Conservation (phyloP, 2,797 vertebrate genomes). For the Corythornis leucogaster region DNA sequence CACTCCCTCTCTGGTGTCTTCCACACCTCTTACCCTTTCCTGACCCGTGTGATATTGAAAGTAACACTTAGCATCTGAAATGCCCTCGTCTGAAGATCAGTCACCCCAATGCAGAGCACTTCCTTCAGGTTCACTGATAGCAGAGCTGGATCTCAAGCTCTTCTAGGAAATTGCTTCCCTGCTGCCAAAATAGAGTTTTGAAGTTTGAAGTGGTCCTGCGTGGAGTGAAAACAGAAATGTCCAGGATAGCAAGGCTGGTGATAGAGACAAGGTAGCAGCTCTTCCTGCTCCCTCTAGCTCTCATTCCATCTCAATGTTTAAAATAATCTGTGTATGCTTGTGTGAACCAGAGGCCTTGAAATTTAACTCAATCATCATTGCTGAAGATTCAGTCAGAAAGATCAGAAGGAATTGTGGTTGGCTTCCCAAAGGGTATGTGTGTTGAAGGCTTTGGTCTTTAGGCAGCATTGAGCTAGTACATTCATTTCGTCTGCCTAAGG, state of each 20-base stretch:
- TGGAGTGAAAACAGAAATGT: not conserved
- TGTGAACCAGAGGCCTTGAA: not conserved
- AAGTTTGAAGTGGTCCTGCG: not conserved
- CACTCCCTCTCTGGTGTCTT: not conserved
- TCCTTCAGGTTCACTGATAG: not conserved
- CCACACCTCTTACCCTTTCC: conserved; percentile 16
- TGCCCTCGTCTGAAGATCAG: not conserved
- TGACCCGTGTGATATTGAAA: not conserved
- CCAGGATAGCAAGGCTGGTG: not conserved
- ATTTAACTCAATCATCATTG: rapidly evolving
- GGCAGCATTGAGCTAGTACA: not conserved
- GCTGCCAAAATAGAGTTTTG: not conserved
- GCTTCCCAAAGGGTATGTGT: not conserved
- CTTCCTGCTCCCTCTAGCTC: not conserved
- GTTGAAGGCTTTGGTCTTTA: not conserved
- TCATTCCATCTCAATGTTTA: not conserved
- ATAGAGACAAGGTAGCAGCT: not conserved
- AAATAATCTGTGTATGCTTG: not conserved
- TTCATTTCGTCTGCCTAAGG: not conserved
- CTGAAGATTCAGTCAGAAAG: not conserved
- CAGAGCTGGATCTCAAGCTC: not conserved
- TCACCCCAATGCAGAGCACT: not conserved
- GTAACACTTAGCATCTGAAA: conserved; percentile 11
- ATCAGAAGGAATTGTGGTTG: not conserved
- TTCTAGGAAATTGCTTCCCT: not conserved